phyloP scores from a whole-genome alignment of 2,113 vertebrate genomes.

The Ailurus styani region DNA sequence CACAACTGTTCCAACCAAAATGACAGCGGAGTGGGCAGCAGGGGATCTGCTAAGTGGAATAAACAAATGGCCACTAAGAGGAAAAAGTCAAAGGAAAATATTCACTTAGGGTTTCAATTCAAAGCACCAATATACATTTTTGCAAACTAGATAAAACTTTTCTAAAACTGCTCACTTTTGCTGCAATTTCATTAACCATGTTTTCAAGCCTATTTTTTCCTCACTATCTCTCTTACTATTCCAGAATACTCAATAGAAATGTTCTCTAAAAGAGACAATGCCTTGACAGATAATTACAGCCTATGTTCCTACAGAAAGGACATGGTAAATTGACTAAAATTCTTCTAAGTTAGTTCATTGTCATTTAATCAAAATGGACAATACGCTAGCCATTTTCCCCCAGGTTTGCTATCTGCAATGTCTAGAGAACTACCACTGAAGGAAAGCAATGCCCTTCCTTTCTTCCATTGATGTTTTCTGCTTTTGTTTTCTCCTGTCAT shows the following conservation, averaged over 20 bases:
- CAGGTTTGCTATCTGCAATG: background rate
- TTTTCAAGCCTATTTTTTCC: background rate
- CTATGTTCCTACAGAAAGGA: background rate
- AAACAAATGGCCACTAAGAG: slow-evolving; percentile 15
- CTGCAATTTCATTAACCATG: background rate
- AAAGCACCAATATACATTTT: background rate
- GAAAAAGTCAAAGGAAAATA: slow-evolving; percentile 36
- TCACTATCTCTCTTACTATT: background rate
- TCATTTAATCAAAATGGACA: background rate
- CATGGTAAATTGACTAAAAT: background rate
- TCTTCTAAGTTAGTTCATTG: background rate
- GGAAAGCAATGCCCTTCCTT: background rate
- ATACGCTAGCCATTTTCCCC: background rate
- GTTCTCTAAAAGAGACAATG: background rate
- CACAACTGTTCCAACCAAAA: background rate
- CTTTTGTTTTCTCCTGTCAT: background rate
- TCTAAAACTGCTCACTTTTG: background rate
- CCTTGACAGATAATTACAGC: background rate
- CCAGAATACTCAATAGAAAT: background rate
- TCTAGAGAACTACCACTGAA: background rate
- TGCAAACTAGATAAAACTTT: background rate
- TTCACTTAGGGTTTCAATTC: background rate
- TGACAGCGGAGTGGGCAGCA: background rate
- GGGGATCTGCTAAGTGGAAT: slow-evolving; percentile 41
- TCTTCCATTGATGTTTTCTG: background rate